Conservation (phyloP, 1,140 invertebrate genomes). For the Drosophila seguyi region DNA sequence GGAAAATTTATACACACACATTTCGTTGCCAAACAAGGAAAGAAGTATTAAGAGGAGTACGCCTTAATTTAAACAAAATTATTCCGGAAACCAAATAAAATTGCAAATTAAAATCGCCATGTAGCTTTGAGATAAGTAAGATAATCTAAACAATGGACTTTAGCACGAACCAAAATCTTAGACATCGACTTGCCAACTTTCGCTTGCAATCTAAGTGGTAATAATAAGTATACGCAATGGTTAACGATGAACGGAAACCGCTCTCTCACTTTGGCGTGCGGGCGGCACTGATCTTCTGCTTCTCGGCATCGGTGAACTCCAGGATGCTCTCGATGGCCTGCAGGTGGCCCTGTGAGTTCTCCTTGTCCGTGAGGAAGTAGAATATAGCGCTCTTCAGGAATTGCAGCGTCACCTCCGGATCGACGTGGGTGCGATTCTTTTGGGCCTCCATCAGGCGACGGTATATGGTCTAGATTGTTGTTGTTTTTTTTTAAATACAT, state of each 20-base stretch:
- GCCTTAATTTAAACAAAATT: conserved; percentile 71
- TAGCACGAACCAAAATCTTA: conserved; percentile 65
- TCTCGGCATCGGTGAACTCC: conserved; percentile 91
- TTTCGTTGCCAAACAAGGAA: conserved; percentile 33
- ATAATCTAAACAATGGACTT: conserved; percentile 70
- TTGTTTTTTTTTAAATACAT: conserved; percentile 7
- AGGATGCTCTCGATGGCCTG: conserved; percentile 95
- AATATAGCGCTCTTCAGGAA: conserved; percentile 96
- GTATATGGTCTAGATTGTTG: conserved; percentile 90
- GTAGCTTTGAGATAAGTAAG: conserved; percentile 17
- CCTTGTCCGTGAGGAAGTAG: conserved; percentile 94
- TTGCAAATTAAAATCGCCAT: conserved; percentile 66
- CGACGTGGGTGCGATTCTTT: conserved; percentile 88
- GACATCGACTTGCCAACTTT: conserved; percentile 69
- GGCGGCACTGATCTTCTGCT: conserved; percentile 90
- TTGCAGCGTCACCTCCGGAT: conserved; percentile 94
- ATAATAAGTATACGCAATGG: conserved; percentile 42
- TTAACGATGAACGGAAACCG: conserved; percentile 25
- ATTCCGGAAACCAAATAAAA: conserved; percentile 72
- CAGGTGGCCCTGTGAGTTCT: conserved; percentile 93
- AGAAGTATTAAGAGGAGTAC: conserved; percentile 17
- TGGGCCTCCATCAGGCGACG: conserved; percentile 91
- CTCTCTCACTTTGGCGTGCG: conserved; percentile 84
- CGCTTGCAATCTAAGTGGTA: conserved; percentile 31
- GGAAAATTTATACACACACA: conserved; percentile 52